Conservation (phyloP, 2,797 vertebrate species). For the Sardinella longiceps region DNA sequence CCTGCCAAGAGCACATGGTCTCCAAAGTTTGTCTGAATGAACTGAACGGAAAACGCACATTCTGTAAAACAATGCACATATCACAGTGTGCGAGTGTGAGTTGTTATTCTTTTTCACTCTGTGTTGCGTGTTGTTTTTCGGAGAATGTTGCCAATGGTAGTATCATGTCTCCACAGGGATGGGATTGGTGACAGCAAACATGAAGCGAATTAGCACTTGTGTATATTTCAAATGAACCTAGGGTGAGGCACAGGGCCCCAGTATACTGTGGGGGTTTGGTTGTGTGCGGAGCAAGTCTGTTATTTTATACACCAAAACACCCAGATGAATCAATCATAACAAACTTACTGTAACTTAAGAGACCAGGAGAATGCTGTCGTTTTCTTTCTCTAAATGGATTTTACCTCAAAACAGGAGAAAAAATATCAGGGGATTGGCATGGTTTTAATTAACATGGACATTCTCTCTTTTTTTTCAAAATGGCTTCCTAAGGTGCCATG, state of each 20-base stretch:
- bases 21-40: neutral
- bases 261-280: neutral
- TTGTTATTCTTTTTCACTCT: slow-evolving; percentile 9
- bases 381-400: slow-evolving; percentile 2
- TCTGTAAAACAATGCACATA: slow-evolving; percentile 4
- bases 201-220: slow-evolving; percentile 10
- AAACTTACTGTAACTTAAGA: neutral
- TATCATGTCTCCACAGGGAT: neutral
- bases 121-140: neutral
- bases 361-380: slow-evolving; percentile 15
- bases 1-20: neutral
- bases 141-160: neutral
- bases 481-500: neutral
- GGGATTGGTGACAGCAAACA: neutral
- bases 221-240: neutral
- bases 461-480: slow-evolving; percentile 20
- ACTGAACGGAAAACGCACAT: slow-evolving; percentile 1
- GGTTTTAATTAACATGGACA: neutral
- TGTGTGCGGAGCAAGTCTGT: neutral
- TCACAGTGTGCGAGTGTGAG: neutral
- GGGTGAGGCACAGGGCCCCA: neutral
- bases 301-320: slow-evolving; percentile 4
- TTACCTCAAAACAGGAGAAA: neutral
- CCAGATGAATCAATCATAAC: neutral
- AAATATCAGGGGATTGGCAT: slow-evolving; percentile 14